Evolutionary conservation across 2,888 invertebrate genomes (phyloP).

Genomic region (Diarsia mendica): DNA sequence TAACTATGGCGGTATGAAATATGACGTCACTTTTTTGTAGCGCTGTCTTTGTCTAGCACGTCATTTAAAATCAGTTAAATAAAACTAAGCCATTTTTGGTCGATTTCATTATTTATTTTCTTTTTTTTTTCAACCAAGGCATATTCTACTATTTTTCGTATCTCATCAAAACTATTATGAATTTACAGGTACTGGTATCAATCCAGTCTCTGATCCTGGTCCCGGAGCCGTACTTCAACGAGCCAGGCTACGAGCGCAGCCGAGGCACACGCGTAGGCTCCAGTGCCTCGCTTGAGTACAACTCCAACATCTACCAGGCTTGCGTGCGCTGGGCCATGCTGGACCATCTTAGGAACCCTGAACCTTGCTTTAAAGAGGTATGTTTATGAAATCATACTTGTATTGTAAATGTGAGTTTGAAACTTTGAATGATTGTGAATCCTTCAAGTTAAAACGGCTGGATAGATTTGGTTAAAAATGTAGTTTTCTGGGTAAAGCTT

Average conservation of each 20-base stretch:
- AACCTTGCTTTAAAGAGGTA: slow-evolving; percentile 97
- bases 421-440: not conserved
- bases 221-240: slow-evolving; percentile 98
- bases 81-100: no score
- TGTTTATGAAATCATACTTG: not conserved
- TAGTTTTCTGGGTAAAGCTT: no score
- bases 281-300: slow-evolving; percentile 97
- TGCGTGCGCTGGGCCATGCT: slow-evolving; percentile 99
- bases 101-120: no score
- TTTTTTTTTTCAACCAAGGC: not conserved
- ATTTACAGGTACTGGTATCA: slow-evolving; percentile 94
- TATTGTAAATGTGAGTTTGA: not conserved
- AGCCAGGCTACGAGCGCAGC: slow-evolving; percentile 97
- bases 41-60: no score
- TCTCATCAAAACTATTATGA: not conserved
- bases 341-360: slow-evolving; percentile 97
- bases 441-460: not conserved
- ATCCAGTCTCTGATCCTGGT: slow-evolving; percentile 98
- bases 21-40: no score
- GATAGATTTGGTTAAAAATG: no score
- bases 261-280: slow-evolving; percentile 96
- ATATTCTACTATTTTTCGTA: not conserved
- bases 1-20: no score
- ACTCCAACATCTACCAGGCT: slow-evolving; percentile 98
- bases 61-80: no score